These are phyloP conservation scores for Trichopria drosophilae DNA, from an alignment of 2,888 invertebrate species.

Conservation along the genomic window DNA sequence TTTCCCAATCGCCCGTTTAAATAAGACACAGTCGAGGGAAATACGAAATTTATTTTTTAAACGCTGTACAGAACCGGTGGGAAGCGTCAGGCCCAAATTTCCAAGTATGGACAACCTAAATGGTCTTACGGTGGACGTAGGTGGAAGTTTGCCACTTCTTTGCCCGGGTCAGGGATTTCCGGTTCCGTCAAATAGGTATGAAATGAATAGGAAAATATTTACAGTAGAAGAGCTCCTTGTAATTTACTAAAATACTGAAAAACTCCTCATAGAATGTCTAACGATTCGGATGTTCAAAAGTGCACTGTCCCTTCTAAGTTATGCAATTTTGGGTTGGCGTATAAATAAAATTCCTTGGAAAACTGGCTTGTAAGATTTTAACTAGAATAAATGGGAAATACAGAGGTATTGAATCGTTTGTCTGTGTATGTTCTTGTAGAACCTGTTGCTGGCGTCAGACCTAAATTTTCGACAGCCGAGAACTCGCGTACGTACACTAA, in stretches of 20 bases:
- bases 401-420: no score
- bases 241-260: no score
- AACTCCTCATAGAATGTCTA: no score
- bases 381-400: no score
- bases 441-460: conserved; percentile 74
- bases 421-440: conserved; percentile 63
- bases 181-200: conserved; percentile 64
- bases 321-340: no score
- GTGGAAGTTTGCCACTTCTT: conserved; percentile 64
- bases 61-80: conserved; percentile 62
- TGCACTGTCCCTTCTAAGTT: no score
- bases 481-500: conserved; percentile 56
- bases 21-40: conserved; percentile 12
- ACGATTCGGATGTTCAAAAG: no score
- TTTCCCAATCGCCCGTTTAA: no score
- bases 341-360: no score
- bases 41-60: not conserved
- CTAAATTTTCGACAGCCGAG: conserved; percentile 59
- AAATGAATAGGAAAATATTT: no score
- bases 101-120: conserved; percentile 55
- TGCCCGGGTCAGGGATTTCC: conserved; percentile 76
- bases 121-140: conserved; percentile 43
- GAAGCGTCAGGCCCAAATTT: conserved; percentile 66
- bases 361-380: no score
- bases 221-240: no score